Conservation (phyloP, 2,888 invertebrate genomes). For the Ophion ellenae region DNA sequence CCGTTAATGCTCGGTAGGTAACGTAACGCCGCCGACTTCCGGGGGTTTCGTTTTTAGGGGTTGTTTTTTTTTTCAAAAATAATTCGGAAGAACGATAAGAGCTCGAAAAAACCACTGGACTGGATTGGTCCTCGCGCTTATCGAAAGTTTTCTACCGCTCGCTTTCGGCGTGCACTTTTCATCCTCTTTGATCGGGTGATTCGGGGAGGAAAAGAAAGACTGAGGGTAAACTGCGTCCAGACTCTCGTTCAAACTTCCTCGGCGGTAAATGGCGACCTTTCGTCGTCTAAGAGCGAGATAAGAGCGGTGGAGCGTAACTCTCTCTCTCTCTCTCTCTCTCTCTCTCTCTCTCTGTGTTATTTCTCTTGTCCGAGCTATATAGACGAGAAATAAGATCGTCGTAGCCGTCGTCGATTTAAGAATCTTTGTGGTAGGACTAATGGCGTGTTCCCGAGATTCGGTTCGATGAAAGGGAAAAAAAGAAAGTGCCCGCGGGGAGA, state of each 20-base stretch:
- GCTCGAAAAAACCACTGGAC: constrained; percentile 20
- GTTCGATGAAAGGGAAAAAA: constrained; percentile 51
- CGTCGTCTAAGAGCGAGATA: constrained; percentile 52
- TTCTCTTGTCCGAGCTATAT: background rate
- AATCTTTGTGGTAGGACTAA: constrained; percentile 60
- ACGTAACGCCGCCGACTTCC: constrained; percentile 39
- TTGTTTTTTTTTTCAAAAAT: constrained; percentile 49
- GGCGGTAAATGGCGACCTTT: constrained; percentile 56
- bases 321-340: background rate
- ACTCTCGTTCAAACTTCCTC: constrained; percentile 34
- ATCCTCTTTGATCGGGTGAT: constrained; percentile 48
- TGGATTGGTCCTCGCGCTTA: constrained; percentile 32
- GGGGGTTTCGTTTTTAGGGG: too few relatives aligned
- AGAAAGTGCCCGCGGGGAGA: constrained; percentile 20
- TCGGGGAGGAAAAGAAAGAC: background rate
- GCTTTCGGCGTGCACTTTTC: constrained; percentile 51
- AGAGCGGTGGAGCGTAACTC: constrained; percentile 50
- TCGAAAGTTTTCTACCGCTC: constrained; percentile 20
- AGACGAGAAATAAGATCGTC: constrained; percentile 50
- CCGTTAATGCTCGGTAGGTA: constrained; percentile 31
- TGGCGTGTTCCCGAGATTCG: constrained; percentile 59
- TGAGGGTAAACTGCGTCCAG: constrained; percentile 38
- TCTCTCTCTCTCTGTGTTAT: constrained; percentile 5
- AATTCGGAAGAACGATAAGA: constrained; percentile 27
- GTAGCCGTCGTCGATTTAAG: constrained; percentile 48